Evolutionary conservation across 2,113 vertebrate genomes (phyloP).

Genomic region (Pomatorhinus ruficollis): DNA sequence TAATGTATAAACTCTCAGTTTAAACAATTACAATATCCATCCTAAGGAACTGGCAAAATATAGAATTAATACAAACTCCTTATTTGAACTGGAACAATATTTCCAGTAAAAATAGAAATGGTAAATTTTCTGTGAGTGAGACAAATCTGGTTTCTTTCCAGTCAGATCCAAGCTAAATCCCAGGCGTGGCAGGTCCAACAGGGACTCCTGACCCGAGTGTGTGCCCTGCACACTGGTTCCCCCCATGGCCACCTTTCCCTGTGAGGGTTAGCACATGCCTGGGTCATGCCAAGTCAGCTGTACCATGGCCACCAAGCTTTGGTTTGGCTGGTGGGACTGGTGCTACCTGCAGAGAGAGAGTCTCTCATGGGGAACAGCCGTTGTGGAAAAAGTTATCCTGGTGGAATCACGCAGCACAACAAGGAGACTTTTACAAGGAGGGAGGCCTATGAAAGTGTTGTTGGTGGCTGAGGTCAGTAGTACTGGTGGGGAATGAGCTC

Average conservation of each 20-base stretch:
- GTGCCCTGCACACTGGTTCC: neutral
- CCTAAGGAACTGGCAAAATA: neutral
- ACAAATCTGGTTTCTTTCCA: neutral
- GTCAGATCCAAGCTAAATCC: neutral
- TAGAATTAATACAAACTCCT: neutral
- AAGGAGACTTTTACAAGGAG: neutral
- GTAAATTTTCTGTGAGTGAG: neutral
- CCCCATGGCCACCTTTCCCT: fast-evolving
- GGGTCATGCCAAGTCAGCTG: neutral
- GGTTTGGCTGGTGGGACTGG: neutral
- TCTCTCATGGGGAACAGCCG: neutral
- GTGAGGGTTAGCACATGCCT: neutral
- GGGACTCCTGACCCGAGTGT: fast-evolving
- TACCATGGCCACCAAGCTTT: neutral
- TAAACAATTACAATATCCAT: neutral
- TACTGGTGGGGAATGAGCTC: neutral
- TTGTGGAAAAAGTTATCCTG: neutral
- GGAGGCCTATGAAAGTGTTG: neutral
- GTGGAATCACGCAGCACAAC: neutral
- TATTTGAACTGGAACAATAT: neutral
- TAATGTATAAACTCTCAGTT: neutral
- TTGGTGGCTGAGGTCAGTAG: neutral
- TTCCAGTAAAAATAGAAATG: neutral
- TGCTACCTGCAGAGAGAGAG: neutral
- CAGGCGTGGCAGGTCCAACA: neutral